These are phyloP conservation scores for Delphinapterus leucas DNA, from an alignment of 2,113 vertebrate genomes.

Conservation along the genomic window DNA sequence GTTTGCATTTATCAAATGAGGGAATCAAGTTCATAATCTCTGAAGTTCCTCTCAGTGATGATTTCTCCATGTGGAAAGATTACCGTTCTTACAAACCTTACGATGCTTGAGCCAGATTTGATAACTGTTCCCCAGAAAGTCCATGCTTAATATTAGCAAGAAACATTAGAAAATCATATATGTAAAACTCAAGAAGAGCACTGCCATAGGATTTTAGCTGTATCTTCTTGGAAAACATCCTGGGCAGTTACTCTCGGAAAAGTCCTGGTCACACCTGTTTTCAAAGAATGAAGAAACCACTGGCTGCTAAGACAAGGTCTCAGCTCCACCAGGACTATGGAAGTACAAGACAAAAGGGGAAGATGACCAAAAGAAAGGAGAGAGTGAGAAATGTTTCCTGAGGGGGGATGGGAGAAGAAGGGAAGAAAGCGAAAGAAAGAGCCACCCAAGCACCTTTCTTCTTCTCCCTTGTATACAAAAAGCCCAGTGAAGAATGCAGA, in stretches of 20 bases:
- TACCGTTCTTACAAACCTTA: not conserved
- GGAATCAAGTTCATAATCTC: not conserved
- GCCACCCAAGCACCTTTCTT: not conserved
- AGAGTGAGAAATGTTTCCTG: not conserved
- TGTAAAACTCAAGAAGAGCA: not conserved
- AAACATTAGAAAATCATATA: not conserved
- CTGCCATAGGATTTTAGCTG: not conserved
- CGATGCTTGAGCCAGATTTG: not conserved
- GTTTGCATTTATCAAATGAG: not conserved
- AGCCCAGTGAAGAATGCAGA: not conserved
- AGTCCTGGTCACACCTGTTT: not conserved
- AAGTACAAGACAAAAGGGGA: not conserved
- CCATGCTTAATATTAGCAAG: not conserved
- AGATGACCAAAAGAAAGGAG: not conserved
- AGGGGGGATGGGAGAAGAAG: fast-evolving
- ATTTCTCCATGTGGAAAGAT: not conserved
- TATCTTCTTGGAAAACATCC: not conserved
- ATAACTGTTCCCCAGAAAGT: not conserved
- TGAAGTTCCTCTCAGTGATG: not conserved
- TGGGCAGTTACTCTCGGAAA: not conserved
- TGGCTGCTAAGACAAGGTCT: not conserved
- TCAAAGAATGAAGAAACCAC: not conserved
- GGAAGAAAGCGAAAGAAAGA: not conserved
- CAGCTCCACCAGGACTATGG: not conserved
- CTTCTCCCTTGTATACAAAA: not conserved